phyloP scores from a whole-genome alignment of 2,888 invertebrate genomes.

The Diaphora mendica region DNA sequence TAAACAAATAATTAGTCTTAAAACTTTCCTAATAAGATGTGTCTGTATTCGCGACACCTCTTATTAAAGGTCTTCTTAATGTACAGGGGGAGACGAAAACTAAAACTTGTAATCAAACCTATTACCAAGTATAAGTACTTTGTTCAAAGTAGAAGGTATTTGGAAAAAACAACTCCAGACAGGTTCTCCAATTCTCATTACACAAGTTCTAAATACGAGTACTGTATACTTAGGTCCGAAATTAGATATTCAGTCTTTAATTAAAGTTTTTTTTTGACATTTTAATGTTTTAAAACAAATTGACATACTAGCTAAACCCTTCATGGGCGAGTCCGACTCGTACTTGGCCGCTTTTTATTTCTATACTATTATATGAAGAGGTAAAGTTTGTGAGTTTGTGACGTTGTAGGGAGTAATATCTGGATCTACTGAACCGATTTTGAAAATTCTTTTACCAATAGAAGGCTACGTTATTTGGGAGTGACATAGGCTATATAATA shows the following conservation, averaged over 20 bases:
- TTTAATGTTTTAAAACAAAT: too few species aligned
- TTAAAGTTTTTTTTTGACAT: too few species aligned
- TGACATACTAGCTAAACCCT: too few species aligned
- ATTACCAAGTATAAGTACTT: background rate
- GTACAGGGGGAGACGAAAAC: background rate
- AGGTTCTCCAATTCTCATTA: background rate
- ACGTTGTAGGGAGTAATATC: too few species aligned
- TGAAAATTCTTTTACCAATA: too few species aligned
- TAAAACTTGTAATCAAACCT: background rate
- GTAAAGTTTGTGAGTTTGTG: too few species aligned
- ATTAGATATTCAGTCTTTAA: background rate
- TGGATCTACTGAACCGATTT: too few species aligned
- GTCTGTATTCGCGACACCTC: background rate
- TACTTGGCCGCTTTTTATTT: too few species aligned
- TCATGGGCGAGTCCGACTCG: too few species aligned
- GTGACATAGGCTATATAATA: too few species aligned
- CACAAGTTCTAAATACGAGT: background rate
- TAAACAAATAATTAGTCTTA: background rate
- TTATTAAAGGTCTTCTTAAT: background rate
- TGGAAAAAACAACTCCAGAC: background rate
- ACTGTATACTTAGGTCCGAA: background rate
- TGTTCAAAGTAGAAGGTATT: background rate
- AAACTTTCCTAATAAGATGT: background rate
- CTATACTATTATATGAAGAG: too few species aligned
- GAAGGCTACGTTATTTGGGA: too few species aligned